A percentile compares a stretch with the other conserved stretches of the same genome.
Conservation (phyloP, 2,888 invertebrate species). For the Geotrupes spiniger region DNA sequence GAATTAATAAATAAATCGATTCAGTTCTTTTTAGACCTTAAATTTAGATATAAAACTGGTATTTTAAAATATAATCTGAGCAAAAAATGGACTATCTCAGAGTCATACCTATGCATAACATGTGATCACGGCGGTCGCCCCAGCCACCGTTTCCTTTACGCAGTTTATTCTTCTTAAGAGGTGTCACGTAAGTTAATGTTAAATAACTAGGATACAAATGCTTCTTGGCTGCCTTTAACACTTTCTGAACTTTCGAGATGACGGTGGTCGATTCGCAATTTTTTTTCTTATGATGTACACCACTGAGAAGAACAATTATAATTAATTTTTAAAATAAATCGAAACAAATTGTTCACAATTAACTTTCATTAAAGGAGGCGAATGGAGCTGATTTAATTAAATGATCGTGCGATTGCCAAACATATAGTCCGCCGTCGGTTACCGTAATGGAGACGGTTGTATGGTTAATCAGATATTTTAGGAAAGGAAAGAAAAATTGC, state of each 20-base stretch:
- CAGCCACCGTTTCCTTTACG: constrained; percentile 96
- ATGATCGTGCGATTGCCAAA: too few relatives aligned
- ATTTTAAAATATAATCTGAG: constrained; percentile 10
- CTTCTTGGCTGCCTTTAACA: constrained; percentile 67
- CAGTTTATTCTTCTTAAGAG: constrained; percentile 70
- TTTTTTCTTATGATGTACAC: constrained; percentile 92
- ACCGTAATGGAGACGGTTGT: too few relatives aligned
- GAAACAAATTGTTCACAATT: background rate
- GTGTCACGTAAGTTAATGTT: constrained; percentile 62
- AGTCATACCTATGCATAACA: constrained; percentile 76
- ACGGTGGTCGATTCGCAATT: constrained; percentile 85
- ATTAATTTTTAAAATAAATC: too few relatives aligned
- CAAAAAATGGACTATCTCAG: constrained; percentile 39
- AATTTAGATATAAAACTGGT: too few relatives aligned
- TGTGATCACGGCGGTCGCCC: constrained; percentile 88
- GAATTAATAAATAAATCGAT: too few relatives aligned
- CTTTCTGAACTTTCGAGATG: constrained; percentile 79
- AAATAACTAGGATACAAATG: constrained; percentile 71
- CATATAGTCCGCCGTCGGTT: too few relatives aligned
- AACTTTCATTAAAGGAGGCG: background rate
- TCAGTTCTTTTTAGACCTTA: too few relatives aligned
- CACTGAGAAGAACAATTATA: constrained; percentile 57
- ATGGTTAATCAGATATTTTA: too few relatives aligned
- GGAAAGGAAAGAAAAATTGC: too few relatives aligned
- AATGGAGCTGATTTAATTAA: too few relatives aligned